These are phyloP conservation scores for Lethocerus indicus DNA, from an alignment of 1,140 invertebrate genomes.

Conservation along the genomic window DNA sequence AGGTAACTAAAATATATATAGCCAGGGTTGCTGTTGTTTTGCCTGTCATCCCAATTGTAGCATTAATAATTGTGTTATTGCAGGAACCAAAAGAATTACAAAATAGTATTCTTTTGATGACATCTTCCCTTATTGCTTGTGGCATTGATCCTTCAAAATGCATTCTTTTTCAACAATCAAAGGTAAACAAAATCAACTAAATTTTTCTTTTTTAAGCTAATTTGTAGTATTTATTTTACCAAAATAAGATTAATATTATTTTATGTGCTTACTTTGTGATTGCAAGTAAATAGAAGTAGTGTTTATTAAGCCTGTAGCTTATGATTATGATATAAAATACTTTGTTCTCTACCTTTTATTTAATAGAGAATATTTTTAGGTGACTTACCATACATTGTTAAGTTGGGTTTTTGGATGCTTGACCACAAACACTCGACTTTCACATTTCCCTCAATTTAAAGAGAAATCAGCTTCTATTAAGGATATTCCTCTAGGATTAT, in stretches of 20 bases:
- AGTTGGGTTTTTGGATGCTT: slow-evolving; percentile 78
- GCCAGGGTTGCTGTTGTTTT: no score
- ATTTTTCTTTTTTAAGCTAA: no score
- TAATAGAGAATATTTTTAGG: slow-evolving; percentile 22
- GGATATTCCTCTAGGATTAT: slow-evolving; percentile 69
- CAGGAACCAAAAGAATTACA: slow-evolving; percentile 48
- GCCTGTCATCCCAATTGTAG: background rate
- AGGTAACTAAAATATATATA: slow-evolving; percentile 36
- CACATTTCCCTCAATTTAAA: slow-evolving; percentile 80
- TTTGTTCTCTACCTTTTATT: slow-evolving; percentile 5
- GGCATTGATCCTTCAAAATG: slow-evolving; percentile 72
- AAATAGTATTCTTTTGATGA: slow-evolving; percentile 54
- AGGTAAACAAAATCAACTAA: no score
- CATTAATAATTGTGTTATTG: slow-evolving; percentile 13
- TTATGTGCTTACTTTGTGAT: no score
- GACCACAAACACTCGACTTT: slow-evolving; percentile 65
- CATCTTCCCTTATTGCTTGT: slow-evolving; percentile 76
- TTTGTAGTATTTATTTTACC: no score
- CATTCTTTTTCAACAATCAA: slow-evolving; percentile 81
- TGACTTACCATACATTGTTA: slow-evolving; percentile 70
- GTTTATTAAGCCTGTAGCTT: no score
- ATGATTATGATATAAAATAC: background rate
- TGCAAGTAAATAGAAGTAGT: no score
- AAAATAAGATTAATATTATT: no score
- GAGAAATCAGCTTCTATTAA: slow-evolving; percentile 63